Base-by-base conservation (phyloP, 2,797 vertebrate genomes). In the Haliaeetus albicilla region DNA sequence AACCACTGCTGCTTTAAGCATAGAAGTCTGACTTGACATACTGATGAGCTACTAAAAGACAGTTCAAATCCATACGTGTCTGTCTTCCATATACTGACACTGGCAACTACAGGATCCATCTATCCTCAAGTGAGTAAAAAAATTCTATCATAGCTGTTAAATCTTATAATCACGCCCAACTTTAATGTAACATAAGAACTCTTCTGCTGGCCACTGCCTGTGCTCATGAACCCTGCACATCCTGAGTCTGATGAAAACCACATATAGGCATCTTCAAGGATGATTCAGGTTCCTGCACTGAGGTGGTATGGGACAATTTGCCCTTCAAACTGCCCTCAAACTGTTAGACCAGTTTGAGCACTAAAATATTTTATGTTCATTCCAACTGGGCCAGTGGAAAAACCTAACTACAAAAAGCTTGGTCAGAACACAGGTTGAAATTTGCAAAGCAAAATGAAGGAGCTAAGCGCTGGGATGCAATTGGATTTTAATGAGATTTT, bases 241-340 rank as follows among this genome's bases (percentile, higher is more conserved):
- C 22, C 28, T 0, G 3, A 51, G 37, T 24, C 41, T 48, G 63
- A 73, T 25, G 17, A 78, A 83, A 76, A 73, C 8, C 24, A 83
- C 0, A 0, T 0, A 0, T 5, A 53, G 18, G 7, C 37, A 22
- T 25, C 44, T 84, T 51, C 69, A 57, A 64, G 35, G 18, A 75
- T 56, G 10, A 67, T 61, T 9, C 5, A 1, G 9, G 28, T 16
- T 75, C 46, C 56, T 70, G 31, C 31, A 76, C 0, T 20, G 57
- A 73, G 65, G 13, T 41, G 27, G 46, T 19, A 48, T 0, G 2
- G 54, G 56, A 65, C 24, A 85, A 69, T 65, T 25, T 41, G 37
- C 25, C 41, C 37, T 76, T 71, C 49, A 68, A 41, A 71, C 9
- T 85, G 49, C 31, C 46, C n/a, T 43, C 2, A 1, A 60, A 69